phyloP scores from a whole-genome alignment of 2,888 invertebrate genomes.

The Melanotus villosus region DNA sequence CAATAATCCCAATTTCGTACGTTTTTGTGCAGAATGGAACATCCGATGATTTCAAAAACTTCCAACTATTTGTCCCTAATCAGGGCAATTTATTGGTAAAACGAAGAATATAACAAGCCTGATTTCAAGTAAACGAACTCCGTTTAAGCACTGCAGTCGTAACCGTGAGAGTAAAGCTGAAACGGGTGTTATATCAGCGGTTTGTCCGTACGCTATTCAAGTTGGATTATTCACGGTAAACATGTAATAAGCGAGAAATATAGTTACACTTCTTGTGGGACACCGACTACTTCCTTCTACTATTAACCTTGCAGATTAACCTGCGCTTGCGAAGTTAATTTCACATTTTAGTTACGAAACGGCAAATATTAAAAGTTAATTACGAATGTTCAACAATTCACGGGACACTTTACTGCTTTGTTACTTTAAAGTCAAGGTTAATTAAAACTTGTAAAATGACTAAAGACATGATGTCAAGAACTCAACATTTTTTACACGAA shows the following conservation, averaged over 20 bases:
- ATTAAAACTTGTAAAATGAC: background rate
- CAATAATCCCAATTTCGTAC: background rate
- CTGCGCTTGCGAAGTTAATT: background rate
- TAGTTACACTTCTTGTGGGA: slow-evolving; percentile 5
- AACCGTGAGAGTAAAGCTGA: slow-evolving; percentile 6
- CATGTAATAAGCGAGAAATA: slow-evolving; percentile 22
- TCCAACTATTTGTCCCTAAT: no score
- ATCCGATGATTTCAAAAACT: background rate
- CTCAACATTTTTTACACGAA: no score
- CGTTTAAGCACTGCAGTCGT: slow-evolving; percentile 8
- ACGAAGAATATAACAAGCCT: background rate
- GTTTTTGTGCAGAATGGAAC: background rate
- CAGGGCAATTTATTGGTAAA: background rate
- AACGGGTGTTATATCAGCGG: slow-evolving; percentile 8
- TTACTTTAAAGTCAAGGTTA: background rate
- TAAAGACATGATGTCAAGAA: background rate
- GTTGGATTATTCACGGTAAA: slow-evolving; percentile 15
- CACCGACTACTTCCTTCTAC: background rate
- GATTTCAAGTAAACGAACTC: background rate
- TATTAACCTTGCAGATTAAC: background rate
- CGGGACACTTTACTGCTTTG: background rate
- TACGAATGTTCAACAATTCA: background rate
- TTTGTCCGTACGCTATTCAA: slow-evolving; percentile 14
- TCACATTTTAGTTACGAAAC: background rate
- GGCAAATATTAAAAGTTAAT: background rate